Conservation (phyloP, 2,113 vertebrate species). For the Penelope pileata region DNA sequence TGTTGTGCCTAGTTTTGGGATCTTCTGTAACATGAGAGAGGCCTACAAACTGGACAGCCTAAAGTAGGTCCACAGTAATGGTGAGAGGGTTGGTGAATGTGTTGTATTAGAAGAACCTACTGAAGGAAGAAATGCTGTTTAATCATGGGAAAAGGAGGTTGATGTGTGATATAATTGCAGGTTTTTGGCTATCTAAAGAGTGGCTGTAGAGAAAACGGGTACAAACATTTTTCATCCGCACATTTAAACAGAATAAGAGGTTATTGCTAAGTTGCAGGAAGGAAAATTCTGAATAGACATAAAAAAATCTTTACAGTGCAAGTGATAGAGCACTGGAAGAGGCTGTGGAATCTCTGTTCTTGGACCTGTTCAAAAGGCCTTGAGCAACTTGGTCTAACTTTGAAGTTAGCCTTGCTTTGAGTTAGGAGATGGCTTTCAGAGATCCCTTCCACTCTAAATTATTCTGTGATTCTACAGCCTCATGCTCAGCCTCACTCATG, state of each 20-base stretch:
- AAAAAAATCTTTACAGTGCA: neutral
- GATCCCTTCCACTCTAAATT: neutral
- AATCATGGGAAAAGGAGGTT: neutral
- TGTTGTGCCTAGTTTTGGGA: neutral
- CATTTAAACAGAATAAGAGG: neutral
- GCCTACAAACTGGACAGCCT: neutral
- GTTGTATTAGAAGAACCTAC: neutral
- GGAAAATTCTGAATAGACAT: neutral
- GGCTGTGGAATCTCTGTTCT: neutral
- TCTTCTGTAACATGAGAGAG: neutral
- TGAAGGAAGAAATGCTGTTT: neutral
- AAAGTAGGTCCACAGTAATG: neutral
- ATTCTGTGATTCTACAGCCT: neutral
- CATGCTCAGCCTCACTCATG: neutral
- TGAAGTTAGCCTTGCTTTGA: neutral
- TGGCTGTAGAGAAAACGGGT: neutral
- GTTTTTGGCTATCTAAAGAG: neutral
- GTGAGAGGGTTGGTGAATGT: neutral
- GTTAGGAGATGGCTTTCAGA: neutral
- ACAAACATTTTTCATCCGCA: neutral
- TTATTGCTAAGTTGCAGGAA: neutral
- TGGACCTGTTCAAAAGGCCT: neutral
- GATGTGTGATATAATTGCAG: neutral
- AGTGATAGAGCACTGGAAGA: neutral
- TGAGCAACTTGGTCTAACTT: neutral